phyloP scores from a whole-genome alignment of 2,113 vertebrate genomes.

The Agelaius tricolor region DNA sequence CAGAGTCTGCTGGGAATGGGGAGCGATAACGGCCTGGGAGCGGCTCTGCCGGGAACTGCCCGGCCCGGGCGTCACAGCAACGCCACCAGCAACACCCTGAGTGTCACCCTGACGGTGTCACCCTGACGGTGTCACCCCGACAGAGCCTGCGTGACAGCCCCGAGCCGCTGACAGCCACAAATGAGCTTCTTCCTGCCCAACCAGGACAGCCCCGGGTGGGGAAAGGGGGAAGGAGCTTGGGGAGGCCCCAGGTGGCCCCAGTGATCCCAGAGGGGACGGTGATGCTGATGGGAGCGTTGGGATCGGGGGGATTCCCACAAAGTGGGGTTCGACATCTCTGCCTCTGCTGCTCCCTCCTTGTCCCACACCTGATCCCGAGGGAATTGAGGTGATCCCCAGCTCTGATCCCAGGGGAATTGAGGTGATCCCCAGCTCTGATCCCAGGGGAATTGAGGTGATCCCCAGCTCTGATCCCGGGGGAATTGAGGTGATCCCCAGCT shows the following conservation, averaged over 20 bases:
- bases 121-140: not conserved
- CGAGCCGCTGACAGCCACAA: not conserved
- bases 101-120: not conserved
- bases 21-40: not conserved
- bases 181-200: not conserved
- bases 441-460: no score
- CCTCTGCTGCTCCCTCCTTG: no score
- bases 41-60: not conserved
- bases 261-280: accelerated
- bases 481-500: no score
- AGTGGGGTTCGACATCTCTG: accelerated
- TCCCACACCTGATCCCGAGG: not conserved
- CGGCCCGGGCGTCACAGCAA: accelerated
- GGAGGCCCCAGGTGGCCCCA: accelerated
- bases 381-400: no score
- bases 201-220: not conserved
- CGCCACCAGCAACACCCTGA: accelerated
- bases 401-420: no score
- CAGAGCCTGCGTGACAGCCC: not conserved
- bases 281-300: accelerated
- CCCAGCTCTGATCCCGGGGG: no score
- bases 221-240: not conserved
- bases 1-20: accelerated
- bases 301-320: accelerated
- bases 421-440: no score